Percentiles rank a stretch among this genome's conserved stretches.
Evolutionary conservation across 2,113 vertebrate species (phyloP).

Genomic region (Cathartes aura): DNA sequence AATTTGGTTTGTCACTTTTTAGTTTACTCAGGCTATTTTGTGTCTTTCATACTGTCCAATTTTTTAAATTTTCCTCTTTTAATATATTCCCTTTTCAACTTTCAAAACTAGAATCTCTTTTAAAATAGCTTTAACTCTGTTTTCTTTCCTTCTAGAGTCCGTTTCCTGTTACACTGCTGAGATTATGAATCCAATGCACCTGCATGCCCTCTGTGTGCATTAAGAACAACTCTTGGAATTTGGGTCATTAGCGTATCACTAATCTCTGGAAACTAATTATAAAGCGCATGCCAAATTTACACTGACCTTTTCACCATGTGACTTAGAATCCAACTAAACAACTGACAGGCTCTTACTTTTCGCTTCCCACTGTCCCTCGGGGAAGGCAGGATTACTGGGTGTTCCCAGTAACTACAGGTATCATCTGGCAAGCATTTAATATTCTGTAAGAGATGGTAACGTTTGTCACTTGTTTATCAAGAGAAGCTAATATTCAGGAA

Average conservation of each 20-base stretch:
- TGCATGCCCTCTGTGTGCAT: background rate
- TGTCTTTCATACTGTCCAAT: background rate
- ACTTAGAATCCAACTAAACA: background rate
- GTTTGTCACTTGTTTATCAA: background rate
- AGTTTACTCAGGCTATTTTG: background rate
- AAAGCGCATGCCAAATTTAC: background rate
- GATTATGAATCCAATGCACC: background rate
- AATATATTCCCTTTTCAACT: background rate
- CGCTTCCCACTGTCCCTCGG: background rate
- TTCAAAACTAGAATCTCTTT: background rate
- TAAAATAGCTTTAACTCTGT: background rate
- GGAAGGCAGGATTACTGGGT: background rate
- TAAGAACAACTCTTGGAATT: background rate
- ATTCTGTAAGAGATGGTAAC: background rate
- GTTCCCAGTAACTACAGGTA: background rate
- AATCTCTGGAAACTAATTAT: background rate
- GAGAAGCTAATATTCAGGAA: background rate
- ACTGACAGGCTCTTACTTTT: background rate
- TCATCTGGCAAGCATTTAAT: background rate
- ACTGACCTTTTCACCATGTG: background rate
- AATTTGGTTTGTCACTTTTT: background rate
- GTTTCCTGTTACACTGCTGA: background rate
- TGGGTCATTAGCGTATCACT: background rate
- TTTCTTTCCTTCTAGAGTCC: background rate
- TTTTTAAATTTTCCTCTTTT: background rate